Evolutionary conservation across 2,888 invertebrate species (phyloP).

Genomic region (Drosophila cognata): DNA sequence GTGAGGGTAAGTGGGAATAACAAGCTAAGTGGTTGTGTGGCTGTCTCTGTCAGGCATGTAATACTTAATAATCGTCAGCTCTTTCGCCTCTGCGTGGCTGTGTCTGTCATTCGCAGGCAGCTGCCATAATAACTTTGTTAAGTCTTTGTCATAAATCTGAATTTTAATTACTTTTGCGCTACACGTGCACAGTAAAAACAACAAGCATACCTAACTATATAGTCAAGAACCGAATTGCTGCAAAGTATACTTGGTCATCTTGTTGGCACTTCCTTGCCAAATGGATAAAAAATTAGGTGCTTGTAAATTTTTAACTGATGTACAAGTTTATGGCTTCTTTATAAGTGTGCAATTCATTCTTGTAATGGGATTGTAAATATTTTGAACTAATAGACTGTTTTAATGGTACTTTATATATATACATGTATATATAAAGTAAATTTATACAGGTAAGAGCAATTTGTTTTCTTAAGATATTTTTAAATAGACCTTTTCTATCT

Average conservation of each 20-base stretch:
- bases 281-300: not conserved
- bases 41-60: constrained; percentile 9
- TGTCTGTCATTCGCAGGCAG: constrained; percentile 49
- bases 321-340: not conserved
- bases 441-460: not conserved
- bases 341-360: not conserved
- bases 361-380: not conserved
- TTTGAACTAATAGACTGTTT: not conserved
- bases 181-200: constrained; percentile 3
- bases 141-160: constrained; percentile 73
- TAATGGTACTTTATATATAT: not conserved
- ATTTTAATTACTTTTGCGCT: constrained; percentile 68
- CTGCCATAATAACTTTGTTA: constrained; percentile 69
- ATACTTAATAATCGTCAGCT: constrained; percentile 29
- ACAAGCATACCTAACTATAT: not conserved
- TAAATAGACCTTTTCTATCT: not conserved
- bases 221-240: constrained; percentile 33
- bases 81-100: constrained; percentile 12
- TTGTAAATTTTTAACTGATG: not conserved
- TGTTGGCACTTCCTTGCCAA: constrained; percentile 10
- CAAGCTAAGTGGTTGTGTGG: constrained; percentile 35
- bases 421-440: no score
- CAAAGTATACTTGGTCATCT: constrained; percentile 35
- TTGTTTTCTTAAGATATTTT: not conserved
- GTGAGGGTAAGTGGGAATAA: constrained; percentile 26